Evolutionary conservation across 1,140 invertebrate species (phyloP), one percentile per base, ranked within the genome.

Genomic region (Protaetia brevitarsis): DNA sequence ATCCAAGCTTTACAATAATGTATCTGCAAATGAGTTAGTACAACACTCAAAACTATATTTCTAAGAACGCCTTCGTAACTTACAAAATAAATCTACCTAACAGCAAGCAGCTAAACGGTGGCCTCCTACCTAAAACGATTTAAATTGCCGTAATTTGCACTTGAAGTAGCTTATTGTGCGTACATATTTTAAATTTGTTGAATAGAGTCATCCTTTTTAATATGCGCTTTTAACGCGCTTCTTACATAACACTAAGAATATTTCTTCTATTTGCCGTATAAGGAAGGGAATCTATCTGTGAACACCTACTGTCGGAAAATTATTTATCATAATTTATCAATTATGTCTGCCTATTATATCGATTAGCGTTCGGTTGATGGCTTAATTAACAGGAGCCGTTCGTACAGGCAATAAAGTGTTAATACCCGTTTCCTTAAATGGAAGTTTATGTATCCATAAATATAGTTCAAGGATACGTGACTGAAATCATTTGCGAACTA

Each of bases 271-370:
- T 45, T 45, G 23, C 41, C 41, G n/a, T 45, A 45, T 45, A 45
- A 16, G 41, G 41, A 7, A 45, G 41, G 3, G 41, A 45, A 45
- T 45, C 41, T 45, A 45, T 45, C 41, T 21, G 41, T 19, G 41
- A 45, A 45, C 41, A 45, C 41, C 41, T 21, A 45, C 41, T 19
- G 41, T 19, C 41, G 8, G 41, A 7, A 13, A 45, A 45, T 45
- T 45, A 45, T 45, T 45, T 45, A 45, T 45, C 41, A 45, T 45
- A 45, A 45, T 45, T 45, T 45, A 45, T 45, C 41, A 45, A 45
- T 45, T 45, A 45, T 45, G 41, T 45, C 41, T 45, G 41, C 13
- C n/a, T n/a, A n/a, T n/a, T 13, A 19, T 45, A 45, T 10, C 41
- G 41, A 45, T 45, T 45, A 45, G 41, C 41, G 41, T 10, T 7